Conservation (phyloP, 2,113 vertebrate species). For the Leptosomus discolor region DNA sequence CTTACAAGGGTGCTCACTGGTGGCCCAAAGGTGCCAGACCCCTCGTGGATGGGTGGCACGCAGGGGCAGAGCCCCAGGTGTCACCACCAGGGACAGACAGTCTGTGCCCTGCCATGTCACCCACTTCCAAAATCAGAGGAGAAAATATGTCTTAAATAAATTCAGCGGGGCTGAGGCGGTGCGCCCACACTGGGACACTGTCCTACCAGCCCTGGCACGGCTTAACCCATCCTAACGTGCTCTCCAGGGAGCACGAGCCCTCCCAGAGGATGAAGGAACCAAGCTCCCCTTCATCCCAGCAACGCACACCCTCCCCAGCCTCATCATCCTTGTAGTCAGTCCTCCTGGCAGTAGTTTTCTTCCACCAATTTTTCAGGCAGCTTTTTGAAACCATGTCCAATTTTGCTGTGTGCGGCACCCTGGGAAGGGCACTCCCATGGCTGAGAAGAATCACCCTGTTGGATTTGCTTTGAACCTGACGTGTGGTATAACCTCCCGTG, state of each 20-base stretch:
- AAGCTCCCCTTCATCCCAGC: background rate
- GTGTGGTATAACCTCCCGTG: background rate
- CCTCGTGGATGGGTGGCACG: background rate
- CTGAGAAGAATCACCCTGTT: background rate
- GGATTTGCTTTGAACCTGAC: background rate
- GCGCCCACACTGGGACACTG: background rate
- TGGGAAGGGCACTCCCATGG: background rate
- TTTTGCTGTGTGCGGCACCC: background rate
- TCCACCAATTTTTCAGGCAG: background rate
- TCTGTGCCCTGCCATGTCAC: background rate
- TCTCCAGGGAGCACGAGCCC: background rate
- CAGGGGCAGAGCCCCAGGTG: fast-evolving
- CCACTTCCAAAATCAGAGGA: background rate
- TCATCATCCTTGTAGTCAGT: background rate
- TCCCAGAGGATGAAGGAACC: background rate
- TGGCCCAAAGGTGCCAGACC: background rate
- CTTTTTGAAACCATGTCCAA: background rate
- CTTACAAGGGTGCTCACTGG: background rate
- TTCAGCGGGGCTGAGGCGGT: background rate
- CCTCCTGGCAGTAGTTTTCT: background rate
- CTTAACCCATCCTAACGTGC: background rate
- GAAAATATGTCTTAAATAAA: background rate
- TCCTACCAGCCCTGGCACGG: background rate
- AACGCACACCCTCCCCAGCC: too few relatives aligned
- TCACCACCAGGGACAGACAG: background rate